Evolutionary conservation across 2,113 vertebrate species (phyloP), one percentile per base, ranked within the genome.

Genomic region (Rhinoderma darwinii): DNA sequence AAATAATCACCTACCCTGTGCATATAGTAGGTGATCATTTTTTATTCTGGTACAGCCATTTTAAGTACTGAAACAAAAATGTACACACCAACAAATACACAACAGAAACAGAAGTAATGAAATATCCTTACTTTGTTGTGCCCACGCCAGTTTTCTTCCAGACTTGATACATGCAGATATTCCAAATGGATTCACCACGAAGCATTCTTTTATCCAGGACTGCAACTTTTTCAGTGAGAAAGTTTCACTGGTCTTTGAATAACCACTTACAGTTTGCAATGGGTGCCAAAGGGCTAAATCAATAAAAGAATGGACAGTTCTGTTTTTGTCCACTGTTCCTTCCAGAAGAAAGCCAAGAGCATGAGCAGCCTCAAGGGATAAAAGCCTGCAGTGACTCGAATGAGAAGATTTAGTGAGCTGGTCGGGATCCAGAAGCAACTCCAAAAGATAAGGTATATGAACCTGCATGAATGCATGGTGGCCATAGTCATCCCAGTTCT

Each of bases 401-500:
- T 96, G 96, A 73, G 93, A 95, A 0, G 96, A 96, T 9, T 91
- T 84, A 0, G 93, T 92, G 70, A 96, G 94, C 89, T 97, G 96
- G n/a, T 94, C 96, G 0, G 97, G 97, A 75, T 97, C 96, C 91
- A 97, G 90, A 83, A 99, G 92, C 88, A 99, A 92, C 89, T 98
- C 96, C 91, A 99, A 87, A 44, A 99, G 89, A 27, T 97, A 95
- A 0, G 89, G 90, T 11, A 99, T 93, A 89, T 97, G 97, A 72
- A 91, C 95, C 88, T 93, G 96, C 50, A 99, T 81, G 8, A 99
- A 99, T 4, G 93, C 92, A 5, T 93, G 92, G 90, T 99, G 98
- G 77, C 96, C 96, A 89, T 94, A 96, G 88, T 99, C 97, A 0
- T 98, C 96, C 98, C 97, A 99, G 91, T 98, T 99, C 97, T 99